Percentiles rank a stretch among this genome's conserved stretches.
Conservation (phyloP, 1,140 invertebrate species). For the Temnothorax longispinosus region DNA sequence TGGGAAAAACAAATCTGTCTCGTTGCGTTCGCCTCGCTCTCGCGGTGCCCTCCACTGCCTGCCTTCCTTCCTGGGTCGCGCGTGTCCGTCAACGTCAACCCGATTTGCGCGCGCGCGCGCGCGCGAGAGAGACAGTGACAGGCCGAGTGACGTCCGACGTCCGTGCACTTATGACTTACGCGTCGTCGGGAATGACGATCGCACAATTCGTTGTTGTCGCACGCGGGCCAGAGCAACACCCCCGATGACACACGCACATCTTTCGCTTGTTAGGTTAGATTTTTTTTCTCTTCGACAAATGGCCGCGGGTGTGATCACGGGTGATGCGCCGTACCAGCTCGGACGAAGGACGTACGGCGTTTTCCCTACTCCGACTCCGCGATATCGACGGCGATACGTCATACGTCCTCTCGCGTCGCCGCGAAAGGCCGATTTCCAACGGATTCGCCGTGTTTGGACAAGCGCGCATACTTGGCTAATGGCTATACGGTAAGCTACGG, state of each 20-base stretch:
- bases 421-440: no score
- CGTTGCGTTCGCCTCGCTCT: no score
- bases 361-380: not conserved
- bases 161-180: conserved; percentile 10
- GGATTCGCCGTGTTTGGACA: no score
- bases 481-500: no score
- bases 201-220: conserved; percentile 60
- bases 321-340: not conserved
- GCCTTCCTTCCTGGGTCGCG: not conserved
- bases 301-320: conserved; percentile 52
- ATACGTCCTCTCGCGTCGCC: no score
- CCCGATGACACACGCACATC: conserved; percentile 76
- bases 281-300: conserved; percentile 70
- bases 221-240: conserved; percentile 71
- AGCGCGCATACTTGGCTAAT: no score
- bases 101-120: not conserved
- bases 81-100: not conserved
- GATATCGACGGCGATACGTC: no score
- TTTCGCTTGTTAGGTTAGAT: conserved; percentile 77
- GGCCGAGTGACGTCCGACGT: not conserved
- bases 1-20: no score
- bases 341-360: not conserved
- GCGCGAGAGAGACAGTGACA: not conserved
- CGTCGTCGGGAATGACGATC: not conserved
- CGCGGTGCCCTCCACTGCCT: no score